Evolutionary conservation across 2,797 vertebrate species (phyloP).

Genomic region (Scolopax bukidnonensis): DNA sequence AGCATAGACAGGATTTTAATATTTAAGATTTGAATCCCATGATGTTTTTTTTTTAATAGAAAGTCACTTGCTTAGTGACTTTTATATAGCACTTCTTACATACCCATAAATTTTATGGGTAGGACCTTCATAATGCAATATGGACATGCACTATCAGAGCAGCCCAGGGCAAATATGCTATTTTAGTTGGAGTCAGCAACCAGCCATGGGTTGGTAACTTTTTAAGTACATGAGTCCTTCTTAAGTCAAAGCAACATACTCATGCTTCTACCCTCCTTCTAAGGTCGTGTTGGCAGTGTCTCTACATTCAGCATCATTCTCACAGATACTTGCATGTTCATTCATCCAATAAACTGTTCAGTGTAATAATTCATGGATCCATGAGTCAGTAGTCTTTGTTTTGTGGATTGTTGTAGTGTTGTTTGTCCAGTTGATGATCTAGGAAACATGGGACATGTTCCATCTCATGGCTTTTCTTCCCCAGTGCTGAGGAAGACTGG

Average conservation of each 20-base stretch:
- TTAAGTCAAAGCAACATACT: neutral
- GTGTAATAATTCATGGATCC: neutral
- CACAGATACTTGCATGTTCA: neutral
- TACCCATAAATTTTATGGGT: neutral
- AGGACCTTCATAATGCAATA: neutral
- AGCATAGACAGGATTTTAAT: neutral
- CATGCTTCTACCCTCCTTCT: neutral
- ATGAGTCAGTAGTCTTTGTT: neutral
- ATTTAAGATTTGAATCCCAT: neutral
- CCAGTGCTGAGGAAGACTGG: neutral
- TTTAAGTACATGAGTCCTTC: neutral
- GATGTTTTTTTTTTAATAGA: neutral
- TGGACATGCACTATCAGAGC: neutral
- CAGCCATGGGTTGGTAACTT: neutral
- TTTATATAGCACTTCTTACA: neutral
- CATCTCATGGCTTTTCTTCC: neutral
- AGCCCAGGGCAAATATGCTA: neutral
- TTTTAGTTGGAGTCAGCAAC: neutral
- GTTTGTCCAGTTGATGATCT: neutral
- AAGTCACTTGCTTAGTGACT: neutral
- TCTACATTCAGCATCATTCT: neutral
- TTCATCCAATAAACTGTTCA: neutral
- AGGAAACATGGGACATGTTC: neutral
- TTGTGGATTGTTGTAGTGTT: neutral
- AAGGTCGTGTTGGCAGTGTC: neutral